Evolutionary conservation across 2,888 invertebrate genomes (phyloP).

Genomic region (Hemistola chrysoprasaria): DNA sequence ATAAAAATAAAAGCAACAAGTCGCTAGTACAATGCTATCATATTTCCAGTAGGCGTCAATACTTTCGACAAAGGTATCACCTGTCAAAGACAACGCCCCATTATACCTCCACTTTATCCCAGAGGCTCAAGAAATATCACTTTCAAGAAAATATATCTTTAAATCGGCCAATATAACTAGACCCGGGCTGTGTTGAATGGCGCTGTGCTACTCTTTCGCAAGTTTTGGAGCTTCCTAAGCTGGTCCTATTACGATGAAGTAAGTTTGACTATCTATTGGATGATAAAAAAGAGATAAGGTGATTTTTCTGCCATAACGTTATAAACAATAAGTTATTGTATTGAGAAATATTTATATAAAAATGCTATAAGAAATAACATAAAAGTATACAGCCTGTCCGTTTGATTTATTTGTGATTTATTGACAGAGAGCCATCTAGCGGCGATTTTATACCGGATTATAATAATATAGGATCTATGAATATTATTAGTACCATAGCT

Average conservation of each 20-base stretch:
- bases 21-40: conserved; percentile 7
- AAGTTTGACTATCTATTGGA: conserved; percentile 45
- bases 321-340: too few species aligned
- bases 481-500: too few species aligned
- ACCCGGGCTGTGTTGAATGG: conserved; percentile 20
- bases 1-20: conserved; percentile 1
- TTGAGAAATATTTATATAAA: too few species aligned
- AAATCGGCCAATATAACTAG: conserved; percentile 43
- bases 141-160: conserved; percentile 59
- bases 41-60: conserved; percentile 33
- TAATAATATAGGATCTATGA: too few species aligned
- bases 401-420: too few species aligned
- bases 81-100: conserved; percentile 65
- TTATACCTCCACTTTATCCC: conserved; percentile 54
- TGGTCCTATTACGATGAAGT: conserved; percentile 55
- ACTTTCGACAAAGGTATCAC: conserved; percentile 57
- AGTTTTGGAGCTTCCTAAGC: conserved; percentile 25
- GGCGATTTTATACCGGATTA: too few species aligned
- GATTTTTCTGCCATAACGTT: conserved; percentile 19
- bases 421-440: neutral
- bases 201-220: neutral
- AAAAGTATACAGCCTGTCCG: too few species aligned
- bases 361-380: too few species aligned
- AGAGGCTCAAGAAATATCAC: conserved; percentile 57
- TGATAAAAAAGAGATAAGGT: conserved; percentile 34